Conservation (phyloP, 2,888 invertebrate species). For the Lepidocyrtoides sp. region DNA sequence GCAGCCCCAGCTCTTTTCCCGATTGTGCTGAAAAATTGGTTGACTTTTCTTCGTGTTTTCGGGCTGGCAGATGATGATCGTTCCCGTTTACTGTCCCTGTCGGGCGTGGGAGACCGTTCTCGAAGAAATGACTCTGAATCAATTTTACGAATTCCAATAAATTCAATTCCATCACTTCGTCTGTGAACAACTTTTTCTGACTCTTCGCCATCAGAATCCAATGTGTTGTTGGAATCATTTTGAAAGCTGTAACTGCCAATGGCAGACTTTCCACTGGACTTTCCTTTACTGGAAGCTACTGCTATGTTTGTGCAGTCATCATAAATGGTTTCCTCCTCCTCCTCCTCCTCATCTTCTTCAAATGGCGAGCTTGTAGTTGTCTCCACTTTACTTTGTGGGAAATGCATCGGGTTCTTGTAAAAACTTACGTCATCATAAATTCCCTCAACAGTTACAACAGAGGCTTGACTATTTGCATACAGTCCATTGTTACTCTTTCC, state of each 20-base stretch:
- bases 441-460: constrained; percentile 67
- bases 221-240: constrained; percentile 67
- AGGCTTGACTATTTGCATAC: constrained; percentile 76
- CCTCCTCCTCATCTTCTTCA: constrained; percentile 63
- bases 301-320: constrained; percentile 83
- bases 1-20: constrained; percentile 85
- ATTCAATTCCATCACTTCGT: constrained; percentile 84
- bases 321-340: constrained; percentile 84
- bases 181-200: constrained; percentile 79
- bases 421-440: constrained; percentile 81
- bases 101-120: constrained; percentile 77
- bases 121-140: constrained; percentile 85
- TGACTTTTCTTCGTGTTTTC: constrained; percentile 84
- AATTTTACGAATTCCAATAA: constrained; percentile 85
- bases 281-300: background rate
- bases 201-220: constrained; percentile 78
- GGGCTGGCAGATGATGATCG: constrained; percentile 84
- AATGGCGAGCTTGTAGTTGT: constrained; percentile 15
- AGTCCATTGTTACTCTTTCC: constrained; percentile 63
- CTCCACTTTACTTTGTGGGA: constrained; percentile 41
- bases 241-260: constrained; percentile 84
- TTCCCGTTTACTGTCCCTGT: constrained; percentile 77
- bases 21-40: constrained; percentile 85
- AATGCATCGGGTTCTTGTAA: constrained; percentile 77
- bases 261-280: constrained; percentile 60